Conservation (phyloP, 2,113 vertebrate species). For the Strigops habroptila region DNA sequence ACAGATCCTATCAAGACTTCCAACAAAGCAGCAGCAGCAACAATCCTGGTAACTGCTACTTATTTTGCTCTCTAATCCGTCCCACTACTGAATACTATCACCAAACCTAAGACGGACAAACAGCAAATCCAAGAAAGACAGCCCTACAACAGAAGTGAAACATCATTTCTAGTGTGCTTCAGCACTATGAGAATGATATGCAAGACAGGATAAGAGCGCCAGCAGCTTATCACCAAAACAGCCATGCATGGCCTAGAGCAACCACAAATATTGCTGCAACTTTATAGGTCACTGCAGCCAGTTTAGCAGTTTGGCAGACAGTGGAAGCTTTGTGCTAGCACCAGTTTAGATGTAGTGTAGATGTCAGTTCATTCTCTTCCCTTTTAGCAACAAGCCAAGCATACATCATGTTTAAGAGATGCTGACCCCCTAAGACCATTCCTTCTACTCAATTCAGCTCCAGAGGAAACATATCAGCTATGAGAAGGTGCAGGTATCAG, state of each 20-base stretch:
- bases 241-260: fast-evolving
- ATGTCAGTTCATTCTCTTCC: background rate
- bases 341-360: background rate
- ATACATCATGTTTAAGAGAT: background rate
- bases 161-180: background rate
- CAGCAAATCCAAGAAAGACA: background rate
- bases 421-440: background rate
- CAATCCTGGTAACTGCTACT: background rate
- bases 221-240: background rate
- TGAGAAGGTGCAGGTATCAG: background rate
- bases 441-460: background rate
- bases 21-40: background rate
- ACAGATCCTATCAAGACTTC: background rate
- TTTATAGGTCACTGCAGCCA: background rate
- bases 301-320: background rate
- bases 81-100: background rate
- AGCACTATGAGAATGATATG: fast-evolving
- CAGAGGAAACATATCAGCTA: background rate
- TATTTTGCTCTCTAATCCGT: background rate
- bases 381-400: background rate
- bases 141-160: background rate
- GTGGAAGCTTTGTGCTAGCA: background rate
- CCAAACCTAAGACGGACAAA: background rate
- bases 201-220: background rate
- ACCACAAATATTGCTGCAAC: background rate